A percentile compares a stretch with the other conserved stretches of the same genome.
These are phyloP conservation scores for Paradisaea rubra DNA, from an alignment of 2,113 vertebrate species.

Conservation along the genomic window DNA sequence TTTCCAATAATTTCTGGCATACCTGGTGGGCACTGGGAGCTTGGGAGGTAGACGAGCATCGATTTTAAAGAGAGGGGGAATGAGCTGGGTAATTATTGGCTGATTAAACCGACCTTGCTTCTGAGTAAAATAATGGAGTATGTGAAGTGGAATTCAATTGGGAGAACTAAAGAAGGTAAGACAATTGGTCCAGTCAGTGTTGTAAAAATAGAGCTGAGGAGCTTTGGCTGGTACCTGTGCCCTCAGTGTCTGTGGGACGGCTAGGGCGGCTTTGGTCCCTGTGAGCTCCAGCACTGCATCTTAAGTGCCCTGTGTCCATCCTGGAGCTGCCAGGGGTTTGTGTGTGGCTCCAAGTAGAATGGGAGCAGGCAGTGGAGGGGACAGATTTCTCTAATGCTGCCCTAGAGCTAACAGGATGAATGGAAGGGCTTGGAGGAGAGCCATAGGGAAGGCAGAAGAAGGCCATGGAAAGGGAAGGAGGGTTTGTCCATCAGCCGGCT, in stretches of 20 bases:
- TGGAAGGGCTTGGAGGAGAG: not conserved
- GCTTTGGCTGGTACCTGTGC: not conserved
- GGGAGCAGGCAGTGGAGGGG: rapidly evolving
- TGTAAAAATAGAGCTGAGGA: not conserved
- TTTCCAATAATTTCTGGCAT: slow-evolving; percentile 14
- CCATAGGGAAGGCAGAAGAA: rapidly evolving
- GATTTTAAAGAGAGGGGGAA: not conserved
- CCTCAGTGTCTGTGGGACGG: not conserved
- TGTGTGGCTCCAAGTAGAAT: rapidly evolving
- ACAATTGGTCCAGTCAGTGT: not conserved
- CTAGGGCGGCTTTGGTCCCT: not conserved
- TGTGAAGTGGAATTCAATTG: not conserved
- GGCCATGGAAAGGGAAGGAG: not conserved
- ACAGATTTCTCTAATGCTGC: not conserved
- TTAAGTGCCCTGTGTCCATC: not conserved
- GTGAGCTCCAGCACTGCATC: not conserved
- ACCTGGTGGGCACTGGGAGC: not conserved
- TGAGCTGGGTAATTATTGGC: slow-evolving; percentile 8
- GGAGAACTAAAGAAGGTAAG: not conserved
- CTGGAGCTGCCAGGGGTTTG: not conserved
- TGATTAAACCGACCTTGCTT: not conserved
- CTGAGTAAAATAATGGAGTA: not conserved
- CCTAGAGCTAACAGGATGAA: not conserved
- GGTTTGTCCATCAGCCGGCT: not conserved
- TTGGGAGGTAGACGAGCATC: not conserved